Evolutionary conservation across 2,797 vertebrate species (phyloP).

Genomic region (Enteromius afrohamiltoni): DNA sequence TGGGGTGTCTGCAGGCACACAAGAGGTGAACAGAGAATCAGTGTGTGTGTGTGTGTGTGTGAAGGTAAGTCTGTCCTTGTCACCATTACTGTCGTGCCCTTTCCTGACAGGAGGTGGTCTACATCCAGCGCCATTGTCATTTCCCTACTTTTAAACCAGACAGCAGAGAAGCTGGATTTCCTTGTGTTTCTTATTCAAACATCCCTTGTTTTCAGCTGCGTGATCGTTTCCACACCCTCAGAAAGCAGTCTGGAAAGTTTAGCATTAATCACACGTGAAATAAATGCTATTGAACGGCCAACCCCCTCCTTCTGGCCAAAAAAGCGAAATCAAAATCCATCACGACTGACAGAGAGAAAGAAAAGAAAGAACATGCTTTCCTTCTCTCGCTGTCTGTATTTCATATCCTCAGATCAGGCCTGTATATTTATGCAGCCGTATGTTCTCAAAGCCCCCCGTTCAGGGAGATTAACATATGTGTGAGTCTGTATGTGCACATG

Average conservation of each 20-base stretch:
- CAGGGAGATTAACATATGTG: constrained; percentile 58
- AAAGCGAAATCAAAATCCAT: constrained; percentile 44
- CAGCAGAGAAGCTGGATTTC: constrained; percentile 21
- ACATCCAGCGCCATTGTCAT: constrained; percentile 73
- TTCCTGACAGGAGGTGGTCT: constrained; percentile 67
- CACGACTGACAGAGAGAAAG: constrained; percentile 26
- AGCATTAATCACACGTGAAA: constrained; percentile 49
- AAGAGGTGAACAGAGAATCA: constrained; percentile 29
- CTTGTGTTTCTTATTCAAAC: neutral
- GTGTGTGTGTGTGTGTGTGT: constrained; percentile 68
- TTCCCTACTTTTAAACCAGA: constrained; percentile 69
- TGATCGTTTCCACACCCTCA: constrained; percentile 12
- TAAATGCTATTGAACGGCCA: constrained; percentile 51
- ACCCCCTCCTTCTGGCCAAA: neutral
- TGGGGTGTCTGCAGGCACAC: constrained; percentile 40
- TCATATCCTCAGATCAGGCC: constrained; percentile 30
- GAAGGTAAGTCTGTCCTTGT: constrained; percentile 79
- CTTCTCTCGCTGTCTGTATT: constrained; percentile 31
- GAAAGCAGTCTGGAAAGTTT: constrained; percentile 35
- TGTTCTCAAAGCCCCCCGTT: constrained; percentile 53
- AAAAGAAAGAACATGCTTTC: constrained; percentile 35
- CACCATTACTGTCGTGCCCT: constrained; percentile 53
- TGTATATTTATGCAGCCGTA: constrained; percentile 57
- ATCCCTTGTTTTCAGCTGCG: constrained; percentile 11
- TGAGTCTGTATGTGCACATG: constrained; percentile 39